A percentile compares a stretch with the other conserved stretches of the same genome.
These are phyloP conservation scores for Ylistrum balloti DNA, from an alignment of 1,140 invertebrate genomes.

Conservation along the genomic window DNA sequence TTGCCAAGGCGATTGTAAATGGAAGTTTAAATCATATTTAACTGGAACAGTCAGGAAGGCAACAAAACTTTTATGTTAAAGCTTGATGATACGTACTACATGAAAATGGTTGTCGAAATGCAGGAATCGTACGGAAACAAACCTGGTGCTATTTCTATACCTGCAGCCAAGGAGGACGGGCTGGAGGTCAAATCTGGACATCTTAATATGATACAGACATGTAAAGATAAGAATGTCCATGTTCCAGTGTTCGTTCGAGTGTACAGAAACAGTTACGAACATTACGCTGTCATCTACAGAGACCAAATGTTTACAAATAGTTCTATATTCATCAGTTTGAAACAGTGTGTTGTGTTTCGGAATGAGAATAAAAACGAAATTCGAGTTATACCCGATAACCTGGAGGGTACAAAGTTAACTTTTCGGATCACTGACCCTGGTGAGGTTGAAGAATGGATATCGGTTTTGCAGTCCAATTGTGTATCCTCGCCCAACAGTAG, in stretches of 20 bases:
- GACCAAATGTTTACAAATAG: constrained; percentile 55
- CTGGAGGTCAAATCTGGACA: constrained; percentile 55
- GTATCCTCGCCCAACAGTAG: constrained; percentile 45
- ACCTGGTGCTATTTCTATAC: neutral
- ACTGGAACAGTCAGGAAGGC: neutral
- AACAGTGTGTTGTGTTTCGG: constrained; percentile 52
- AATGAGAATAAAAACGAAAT: constrained; percentile 49
- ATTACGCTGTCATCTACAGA: constrained; percentile 55
- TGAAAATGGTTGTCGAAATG: constrained; percentile 57
- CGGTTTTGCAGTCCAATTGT: constrained; percentile 22
- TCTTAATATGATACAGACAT: constrained; percentile 49
- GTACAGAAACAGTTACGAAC: constrained; percentile 59
- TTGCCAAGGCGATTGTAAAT: neutral
- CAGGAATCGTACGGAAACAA: constrained; percentile 17
- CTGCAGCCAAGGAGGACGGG: constrained; percentile 43
- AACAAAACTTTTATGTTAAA: neutral
- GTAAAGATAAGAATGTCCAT: neutral
- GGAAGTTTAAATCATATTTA: neutral
- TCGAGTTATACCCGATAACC: constrained; percentile 47
- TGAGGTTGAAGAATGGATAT: constrained; percentile 49
- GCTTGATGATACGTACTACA: neutral
- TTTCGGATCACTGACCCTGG: constrained; percentile 28
- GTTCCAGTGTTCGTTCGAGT: constrained; percentile 53
- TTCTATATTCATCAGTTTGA: constrained; percentile 53
- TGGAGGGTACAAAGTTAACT: constrained; percentile 52